Base-by-base conservation (phyloP, 2,888 invertebrate species). In the Latrodectus elegans region DNA sequence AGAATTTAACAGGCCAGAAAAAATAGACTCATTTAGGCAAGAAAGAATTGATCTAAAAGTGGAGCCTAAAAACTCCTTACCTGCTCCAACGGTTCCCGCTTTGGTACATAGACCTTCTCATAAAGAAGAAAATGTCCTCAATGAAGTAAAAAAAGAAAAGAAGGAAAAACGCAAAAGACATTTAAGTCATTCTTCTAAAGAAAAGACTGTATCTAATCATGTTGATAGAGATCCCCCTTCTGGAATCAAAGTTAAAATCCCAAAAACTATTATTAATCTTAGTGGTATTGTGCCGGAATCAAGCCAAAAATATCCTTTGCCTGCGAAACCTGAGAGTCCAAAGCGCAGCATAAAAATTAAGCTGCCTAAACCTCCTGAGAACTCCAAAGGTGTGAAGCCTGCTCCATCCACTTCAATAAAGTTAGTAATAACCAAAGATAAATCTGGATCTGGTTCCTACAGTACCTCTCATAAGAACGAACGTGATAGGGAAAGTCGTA, bases 371-470 rank as follows among this genome's bases (percentile, higher is more conserved):
- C 84, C 84, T 11, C 83, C 78, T 6, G 26, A 26, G 15, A 51
- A 53, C 49, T 11, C 53, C 52, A 10, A 55, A 70, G 14, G 12
- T 22, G 15, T 64, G 0, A 73, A 73, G 49, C 9, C 71, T 22
- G 49, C 49, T 11, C 14, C 71, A 10, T 22, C 74, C 10, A 26
- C 84, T 52, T 17, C 81, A 11, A 52, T 84, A 14, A 89, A 89
- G 78, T 51, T 89, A 71, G 88, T 89, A 4, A 73, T 89, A 49
- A 84, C 88, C 77, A 89, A 89, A 82, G 89, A 89, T 53, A 89
- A 84, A 78, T 79, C 80, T 15, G 81, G 86, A 14, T 77, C 87
- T 64, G 78, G 84, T 11, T 80, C 84, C 0, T 88, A 88, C 52
- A 81, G 88, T 52, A 81, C 84, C 3, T 77, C 89, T 2, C 80